These are phyloP conservation scores for Cichladusa arquata DNA, from an alignment of 2,113 vertebrate species.

Conservation along the genomic window DNA sequence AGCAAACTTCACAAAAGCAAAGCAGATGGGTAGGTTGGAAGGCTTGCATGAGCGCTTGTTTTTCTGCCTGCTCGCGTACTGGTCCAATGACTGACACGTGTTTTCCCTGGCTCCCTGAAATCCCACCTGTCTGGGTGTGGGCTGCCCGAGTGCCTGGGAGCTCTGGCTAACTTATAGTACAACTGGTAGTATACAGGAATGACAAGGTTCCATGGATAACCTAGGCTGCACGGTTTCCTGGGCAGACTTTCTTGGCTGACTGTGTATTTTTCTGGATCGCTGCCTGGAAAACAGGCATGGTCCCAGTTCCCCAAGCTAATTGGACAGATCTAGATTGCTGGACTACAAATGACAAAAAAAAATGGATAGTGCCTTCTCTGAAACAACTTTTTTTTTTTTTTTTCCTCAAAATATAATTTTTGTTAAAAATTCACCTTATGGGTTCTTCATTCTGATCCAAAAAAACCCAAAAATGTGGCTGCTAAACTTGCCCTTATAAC, in stretches of 20 bases:
- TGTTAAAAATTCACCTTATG: not conserved
- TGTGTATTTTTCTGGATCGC: not conserved
- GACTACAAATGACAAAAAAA: not conserved
- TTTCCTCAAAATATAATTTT: not conserved
- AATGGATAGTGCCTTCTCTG: not conserved
- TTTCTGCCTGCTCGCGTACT: not conserved
- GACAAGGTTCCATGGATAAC: not conserved
- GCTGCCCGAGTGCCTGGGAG: constrained; percentile 5
- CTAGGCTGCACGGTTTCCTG: not conserved
- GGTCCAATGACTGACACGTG: not conserved
- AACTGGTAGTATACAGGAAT: not conserved
- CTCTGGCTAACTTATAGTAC: not conserved
- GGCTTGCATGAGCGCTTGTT: not conserved
- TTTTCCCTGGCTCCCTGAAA: not conserved
- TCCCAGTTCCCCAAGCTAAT: not conserved
- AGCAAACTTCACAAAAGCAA: not conserved
- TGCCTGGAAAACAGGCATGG: not conserved
- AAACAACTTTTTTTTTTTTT: not conserved
- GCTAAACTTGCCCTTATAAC: not conserved
- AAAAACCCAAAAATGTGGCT: not conserved
- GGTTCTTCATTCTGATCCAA: not conserved
- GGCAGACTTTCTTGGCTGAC: not conserved
- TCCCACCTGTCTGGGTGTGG: not conserved
- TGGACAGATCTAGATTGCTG: not conserved
- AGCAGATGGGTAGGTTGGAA: constrained; percentile 32